These are phyloP conservation scores for Taxidea taxus DNA, from an alignment of 2,113 vertebrate genomes.

Conservation along the genomic window DNA sequence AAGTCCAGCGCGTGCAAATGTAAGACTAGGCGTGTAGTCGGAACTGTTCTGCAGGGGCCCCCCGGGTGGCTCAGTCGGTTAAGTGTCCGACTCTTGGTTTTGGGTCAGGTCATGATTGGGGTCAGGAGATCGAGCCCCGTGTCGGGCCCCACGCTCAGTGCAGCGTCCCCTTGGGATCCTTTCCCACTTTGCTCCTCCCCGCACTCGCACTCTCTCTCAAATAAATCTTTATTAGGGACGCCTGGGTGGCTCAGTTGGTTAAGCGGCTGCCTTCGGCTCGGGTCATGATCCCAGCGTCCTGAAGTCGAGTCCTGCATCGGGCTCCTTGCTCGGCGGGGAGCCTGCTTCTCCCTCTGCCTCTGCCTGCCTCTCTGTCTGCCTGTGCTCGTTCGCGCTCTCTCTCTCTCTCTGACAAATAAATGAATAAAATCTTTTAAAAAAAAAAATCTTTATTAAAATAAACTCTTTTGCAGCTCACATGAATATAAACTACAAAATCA, in stretches of 20 bases:
- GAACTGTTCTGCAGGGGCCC: background rate
- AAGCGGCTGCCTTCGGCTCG: too few relatives aligned
- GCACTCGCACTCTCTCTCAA: background rate
- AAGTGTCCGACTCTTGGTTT: background rate
- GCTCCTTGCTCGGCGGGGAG: too few relatives aligned
- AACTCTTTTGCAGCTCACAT: background rate
- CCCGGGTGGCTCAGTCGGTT: background rate
- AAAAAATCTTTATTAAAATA: background rate
- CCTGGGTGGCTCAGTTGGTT: too few relatives aligned
- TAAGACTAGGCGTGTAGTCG: background rate
- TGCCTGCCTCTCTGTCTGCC: too few relatives aligned
- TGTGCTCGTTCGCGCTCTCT: too few relatives aligned
- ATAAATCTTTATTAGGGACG: too few relatives aligned
- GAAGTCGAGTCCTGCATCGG: too few relatives aligned
- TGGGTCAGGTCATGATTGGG: background rate
- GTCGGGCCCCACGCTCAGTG: background rate
- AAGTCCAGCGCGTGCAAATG: background rate
- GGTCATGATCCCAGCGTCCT: too few relatives aligned
- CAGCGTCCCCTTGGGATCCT: background rate
- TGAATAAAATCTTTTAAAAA: too few relatives aligned
- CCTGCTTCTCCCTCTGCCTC: too few relatives aligned
- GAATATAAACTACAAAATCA: background rate
- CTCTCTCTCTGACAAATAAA: too few relatives aligned
- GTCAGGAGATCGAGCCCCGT: background rate
- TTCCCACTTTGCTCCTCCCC: background rate